phyloP scores from a whole-genome alignment of 2,113 vertebrate species.

The Ciconia stormi region DNA sequence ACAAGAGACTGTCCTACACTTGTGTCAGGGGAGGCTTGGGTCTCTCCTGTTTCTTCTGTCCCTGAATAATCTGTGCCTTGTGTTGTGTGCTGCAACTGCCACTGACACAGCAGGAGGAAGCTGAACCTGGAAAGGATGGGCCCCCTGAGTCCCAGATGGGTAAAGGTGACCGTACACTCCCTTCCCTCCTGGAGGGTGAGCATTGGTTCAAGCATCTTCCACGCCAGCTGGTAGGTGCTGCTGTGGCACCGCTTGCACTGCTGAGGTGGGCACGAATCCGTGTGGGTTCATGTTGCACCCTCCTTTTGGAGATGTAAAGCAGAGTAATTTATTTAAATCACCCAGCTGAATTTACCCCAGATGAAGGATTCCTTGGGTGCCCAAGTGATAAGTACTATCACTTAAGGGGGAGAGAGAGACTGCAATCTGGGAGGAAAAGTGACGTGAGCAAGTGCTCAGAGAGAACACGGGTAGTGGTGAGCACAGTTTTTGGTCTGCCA shows the following conservation, averaged over 20 bases:
- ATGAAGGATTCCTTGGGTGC: not conserved
- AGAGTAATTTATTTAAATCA: not conserved
- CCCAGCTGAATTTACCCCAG: not conserved
- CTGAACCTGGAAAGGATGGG: not conserved
- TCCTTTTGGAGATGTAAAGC: not conserved
- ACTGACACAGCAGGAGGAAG: not conserved
- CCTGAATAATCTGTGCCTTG: not conserved
- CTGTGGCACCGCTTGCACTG: not conserved
- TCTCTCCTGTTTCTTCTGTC: not conserved
- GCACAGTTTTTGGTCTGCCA: not conserved
- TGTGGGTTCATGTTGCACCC: not conserved
- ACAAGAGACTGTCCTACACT: not conserved
- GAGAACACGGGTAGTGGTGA: not conserved
- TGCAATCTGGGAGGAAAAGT: fast-evolving
- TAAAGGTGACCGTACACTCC: fast-evolving
- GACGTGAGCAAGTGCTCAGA: not conserved
- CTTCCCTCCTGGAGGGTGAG: not conserved
- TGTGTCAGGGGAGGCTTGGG: not conserved
- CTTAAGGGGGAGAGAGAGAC: not conserved
- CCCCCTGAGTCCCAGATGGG: fast-evolving
- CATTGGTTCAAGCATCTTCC: not conserved
- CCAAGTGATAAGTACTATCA: not conserved
- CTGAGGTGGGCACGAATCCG: not conserved
- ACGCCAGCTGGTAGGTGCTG: not conserved
- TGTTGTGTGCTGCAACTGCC: not conserved